Conservation (phyloP, 2,888 invertebrate genomes). For the Eupithecia insigniata region DNA sequence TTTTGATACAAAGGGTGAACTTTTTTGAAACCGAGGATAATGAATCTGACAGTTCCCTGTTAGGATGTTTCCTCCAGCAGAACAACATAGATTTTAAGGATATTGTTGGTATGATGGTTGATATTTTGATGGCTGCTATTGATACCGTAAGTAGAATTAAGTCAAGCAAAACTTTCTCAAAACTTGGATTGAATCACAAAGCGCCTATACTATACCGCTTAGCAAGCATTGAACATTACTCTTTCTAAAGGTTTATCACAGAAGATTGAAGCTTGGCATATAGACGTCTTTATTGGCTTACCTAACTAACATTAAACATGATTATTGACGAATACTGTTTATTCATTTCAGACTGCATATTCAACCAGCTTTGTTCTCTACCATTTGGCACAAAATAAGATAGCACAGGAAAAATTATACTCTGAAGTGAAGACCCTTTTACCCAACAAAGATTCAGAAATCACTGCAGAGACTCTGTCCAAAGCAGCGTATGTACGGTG, state of each 20-base stretch:
- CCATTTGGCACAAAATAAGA: constrained; percentile 88
- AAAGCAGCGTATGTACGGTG: constrained; percentile 90
- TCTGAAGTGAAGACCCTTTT: constrained; percentile 86
- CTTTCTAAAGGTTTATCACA: background rate
- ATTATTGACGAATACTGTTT: background rate
- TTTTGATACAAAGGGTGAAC: constrained; percentile 84
- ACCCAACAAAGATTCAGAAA: constrained; percentile 72
- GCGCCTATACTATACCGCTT: background rate
- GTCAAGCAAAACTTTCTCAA: background rate
- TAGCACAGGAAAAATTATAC: constrained; percentile 87
- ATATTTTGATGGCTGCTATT: constrained; percentile 93
- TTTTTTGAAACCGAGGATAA: constrained; percentile 69
- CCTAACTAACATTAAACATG: background rate
- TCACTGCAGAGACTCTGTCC: constrained; percentile 84
- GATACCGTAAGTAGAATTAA: constrained; percentile 87
- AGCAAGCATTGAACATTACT: constrained; percentile 2
- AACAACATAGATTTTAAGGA: constrained; percentile 90
- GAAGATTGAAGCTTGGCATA: background rate
- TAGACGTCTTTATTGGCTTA: background rate
- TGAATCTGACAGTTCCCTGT: constrained; percentile 76
- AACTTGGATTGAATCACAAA: background rate
- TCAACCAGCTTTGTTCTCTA: constrained; percentile 91
- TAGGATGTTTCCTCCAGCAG: constrained; percentile 88
- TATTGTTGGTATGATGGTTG: constrained; percentile 92
- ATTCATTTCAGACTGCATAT: constrained; percentile 87